Evolutionary conservation across 1,140 invertebrate species (phyloP), one percentile per base, ranked within the genome.

Genomic region (Brachionus plicatilis): DNA sequence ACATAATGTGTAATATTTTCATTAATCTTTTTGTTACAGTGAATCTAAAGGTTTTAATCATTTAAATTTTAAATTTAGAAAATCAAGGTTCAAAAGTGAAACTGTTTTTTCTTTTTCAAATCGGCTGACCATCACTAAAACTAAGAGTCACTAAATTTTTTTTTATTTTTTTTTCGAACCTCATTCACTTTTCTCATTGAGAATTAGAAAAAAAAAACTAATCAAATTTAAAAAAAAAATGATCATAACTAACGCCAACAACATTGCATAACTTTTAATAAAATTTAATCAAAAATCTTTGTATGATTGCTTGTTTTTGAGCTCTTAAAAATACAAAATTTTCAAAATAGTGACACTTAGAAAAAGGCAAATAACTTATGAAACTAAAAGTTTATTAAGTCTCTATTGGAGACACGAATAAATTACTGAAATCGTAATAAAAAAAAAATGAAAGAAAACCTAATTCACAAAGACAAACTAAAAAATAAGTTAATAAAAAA

Each of bases 401-500:
- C 33, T 37, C 68, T 72, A 72, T 72, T 72, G 68, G 68, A 72
- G 68, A 72, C 68, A 29, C n/a, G 68, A 72, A 72, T 72, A 72
- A 72, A 72, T 72, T 72, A 72, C 45, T 65, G 20, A 65, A 65
- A 65, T 65, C 14, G 33, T 2, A 37, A 7, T 2, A 37, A 7
- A 37, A 37, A 37, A 37, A 37, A 37, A 37, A 3, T 24, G 3
- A 29, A 29, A 29, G 3, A 29, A 37, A 47, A 47, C 14, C 45
- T 47, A 29, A 68, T 29, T 33, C 65, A 33, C 65, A 33, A 68
- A 68, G 66, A 68, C 66, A 68, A 68, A 68, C 2, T 68, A 29
- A 29, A 68, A 68, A 68, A 6, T 6, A 37, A 5, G 0, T 14
- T 17, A 72, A 7, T 20, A 41, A 72, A 72, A 72, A 29, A 47